A percentile compares a stretch with the other conserved stretches of the same genome.
Conservation (phyloP, 2,888 invertebrate genomes). For the Gastracanthus pulcherrimus region DNA sequence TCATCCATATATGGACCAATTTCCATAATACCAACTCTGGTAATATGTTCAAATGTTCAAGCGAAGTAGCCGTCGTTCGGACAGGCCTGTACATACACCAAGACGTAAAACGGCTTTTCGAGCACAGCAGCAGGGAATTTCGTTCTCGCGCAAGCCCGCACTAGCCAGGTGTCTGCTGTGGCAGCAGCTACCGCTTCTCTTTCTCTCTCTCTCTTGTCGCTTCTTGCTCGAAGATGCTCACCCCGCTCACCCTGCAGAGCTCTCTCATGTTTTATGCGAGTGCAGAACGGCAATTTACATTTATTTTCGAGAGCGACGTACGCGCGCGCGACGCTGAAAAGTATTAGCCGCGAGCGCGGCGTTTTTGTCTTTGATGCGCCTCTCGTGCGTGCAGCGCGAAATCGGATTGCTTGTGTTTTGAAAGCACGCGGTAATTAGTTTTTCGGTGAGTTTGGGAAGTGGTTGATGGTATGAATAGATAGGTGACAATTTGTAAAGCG, state of each 20-base stretch:
- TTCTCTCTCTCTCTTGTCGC: neutral
- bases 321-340: constrained; percentile 36
- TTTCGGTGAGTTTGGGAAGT: neutral
- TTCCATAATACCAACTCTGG: neutral
- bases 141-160: constrained; percentile 17
- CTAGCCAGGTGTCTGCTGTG: constrained; percentile 37
- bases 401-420: constrained; percentile 1
- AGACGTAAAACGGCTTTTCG: constrained; percentile 31
- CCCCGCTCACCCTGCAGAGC: neutral
- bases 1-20: neutral
- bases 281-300: constrained; percentile 49
- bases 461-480: neutral
- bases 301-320: constrained; percentile 45
- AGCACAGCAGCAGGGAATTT: constrained; percentile 21
- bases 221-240: constrained; percentile 3
- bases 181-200: constrained; percentile 28
- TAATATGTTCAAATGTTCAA: too few species aligned
- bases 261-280: constrained; percentile 46
- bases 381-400: too few species aligned
- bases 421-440: neutral
- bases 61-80: constrained; percentile 7
- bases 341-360: constrained; percentile 37
- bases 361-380: constrained; percentile 36
- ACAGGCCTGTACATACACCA: constrained; percentile 27
- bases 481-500: neutral